Conservation (phyloP, 2,113 vertebrate genomes). For the Tretioscincus oriximinensis region DNA sequence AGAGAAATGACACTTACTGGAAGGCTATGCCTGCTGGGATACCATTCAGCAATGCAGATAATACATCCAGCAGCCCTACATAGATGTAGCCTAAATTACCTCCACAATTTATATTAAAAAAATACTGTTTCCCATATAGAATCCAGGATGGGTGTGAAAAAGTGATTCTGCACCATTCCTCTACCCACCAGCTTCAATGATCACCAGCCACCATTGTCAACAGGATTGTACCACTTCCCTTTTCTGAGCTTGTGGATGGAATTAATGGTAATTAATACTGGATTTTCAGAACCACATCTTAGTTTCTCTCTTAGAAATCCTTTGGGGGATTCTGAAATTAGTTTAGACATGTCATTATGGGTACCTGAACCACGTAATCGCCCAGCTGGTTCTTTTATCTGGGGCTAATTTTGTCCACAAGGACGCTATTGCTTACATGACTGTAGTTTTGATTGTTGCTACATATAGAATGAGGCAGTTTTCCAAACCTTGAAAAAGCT, state of each 20-base stretch:
- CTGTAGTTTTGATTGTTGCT: slow-evolving; percentile 26
- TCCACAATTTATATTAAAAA: too few species aligned
- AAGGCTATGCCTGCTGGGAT: too few species aligned
- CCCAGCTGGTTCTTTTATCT: not conserved
- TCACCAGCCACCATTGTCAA: too few species aligned
- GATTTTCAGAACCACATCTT: not conserved
- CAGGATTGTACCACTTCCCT: not conserved
- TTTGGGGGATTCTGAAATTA: not conserved
- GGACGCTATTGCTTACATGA: slow-evolving; percentile 12
- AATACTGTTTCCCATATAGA: too few species aligned
- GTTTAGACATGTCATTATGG: not conserved
- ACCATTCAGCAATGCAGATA: too few species aligned
- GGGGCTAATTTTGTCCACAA: not conserved
- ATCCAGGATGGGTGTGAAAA: too few species aligned
- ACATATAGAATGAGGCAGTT: slow-evolving; percentile 4
- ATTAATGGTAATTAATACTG: not conserved
- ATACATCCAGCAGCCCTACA: too few species aligned
- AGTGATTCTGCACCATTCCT: too few species aligned
- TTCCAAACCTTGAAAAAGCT: slow-evolving; percentile 23
- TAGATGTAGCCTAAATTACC: too few species aligned
- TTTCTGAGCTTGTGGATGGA: not conserved
- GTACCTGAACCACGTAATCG: too few species aligned
- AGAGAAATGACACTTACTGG: too few species aligned
- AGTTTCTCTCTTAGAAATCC: not conserved
- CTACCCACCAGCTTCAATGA: too few species aligned